Base-by-base conservation (phyloP, 2,888 invertebrate species). In the Acronicta aceris region DNA sequence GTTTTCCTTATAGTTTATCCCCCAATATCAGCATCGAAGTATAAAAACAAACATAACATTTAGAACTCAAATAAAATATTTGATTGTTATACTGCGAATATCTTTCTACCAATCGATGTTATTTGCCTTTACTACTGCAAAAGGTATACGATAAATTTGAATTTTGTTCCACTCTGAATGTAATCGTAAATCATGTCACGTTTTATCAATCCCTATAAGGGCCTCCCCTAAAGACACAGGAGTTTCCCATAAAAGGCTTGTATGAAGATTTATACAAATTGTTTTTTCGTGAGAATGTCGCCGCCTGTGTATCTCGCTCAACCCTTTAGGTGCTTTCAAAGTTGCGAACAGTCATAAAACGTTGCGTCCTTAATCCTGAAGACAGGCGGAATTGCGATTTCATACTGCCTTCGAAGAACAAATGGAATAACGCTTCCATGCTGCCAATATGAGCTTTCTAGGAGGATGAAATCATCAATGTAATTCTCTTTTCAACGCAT, bases 171-270 rank as follows among this genome's bases (percentile, higher is more conserved):
- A 65, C 59, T 65, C 61, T 58, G 59, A 70, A 65, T 71, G 73
- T 78, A 77, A 80, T 78, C 75, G 74, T 81, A 78, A 81, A 79
- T 81, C 78, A 75, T 70, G 65, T 47, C 67, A 65, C 72, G 78
- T 71, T 76, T 73, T 78, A 81, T 79, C 76, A 81, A 77, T 76
- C 56, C 50, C 69, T 54, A 63, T 74, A 73, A 65, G 62, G 46
- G 55, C 47, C 41, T 30, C 47, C 47, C 46, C 40, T 21, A 57
- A 55, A 45, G 46, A 59, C 40, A 59, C 33, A 40, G 42, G 15
- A 51, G 13, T 8, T 12, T n/a, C 52, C 51, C 49, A 5, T 27
- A 13, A 43, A 45, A 52, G 42, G 25, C 33, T 13, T 41, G 41
- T 49, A 54, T 45, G 36, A 13, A 58, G 64, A 65, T 69, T 76